Base-by-base conservation (phyloP, 2,797 vertebrate genomes). In the Characodon lateralis region DNA sequence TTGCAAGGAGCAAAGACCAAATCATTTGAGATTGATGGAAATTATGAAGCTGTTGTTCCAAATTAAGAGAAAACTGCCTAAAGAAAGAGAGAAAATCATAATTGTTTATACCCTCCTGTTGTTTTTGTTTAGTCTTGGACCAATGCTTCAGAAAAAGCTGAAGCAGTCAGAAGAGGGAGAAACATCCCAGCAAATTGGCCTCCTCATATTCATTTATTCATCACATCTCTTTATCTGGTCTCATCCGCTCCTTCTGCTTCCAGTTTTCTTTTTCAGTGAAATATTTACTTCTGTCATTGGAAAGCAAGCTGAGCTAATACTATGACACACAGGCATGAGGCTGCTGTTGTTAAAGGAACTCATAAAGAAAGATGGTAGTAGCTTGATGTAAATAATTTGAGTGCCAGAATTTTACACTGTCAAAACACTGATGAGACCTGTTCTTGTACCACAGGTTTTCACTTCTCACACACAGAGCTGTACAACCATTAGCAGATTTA, bases 201-300 rank as follows among this genome's bases (percentile, higher is more conserved):
- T 77, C 46, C 78, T 89, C 68, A 84, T 91, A 84, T 88, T 76
- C 70, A 93, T 92, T 72, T 89, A 92, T 92, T 89, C 71, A 93
- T 92, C 71, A 1, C 72, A 59, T 58, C 22, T 73, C 51, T 79
- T 61, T 70, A 61, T 78, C 55, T 51, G 50, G 28, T 83, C 71
- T 81, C 46, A 4, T 66, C 63, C 13, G 31, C 53, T 82, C 78
- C 76, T 66, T 39, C 59, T 58, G 55, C 58, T 74, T 79, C 13
- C 24, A 13, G 70, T 71, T 72, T 50, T 69, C 46, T 7, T n/a
- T 82, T 20, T 46, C 28, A 63, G 76, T 71, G 58, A 79, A 79
- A 61, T 79, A 83, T 79, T 80, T 80, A 69, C 74, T 71, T 72
- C 61, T 74, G 22, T 84, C 77, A 91, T 74, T 80, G 56, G 78